Conservation (phyloP, 2,888 invertebrate genomes). For the Conchocele bisecta region DNA sequence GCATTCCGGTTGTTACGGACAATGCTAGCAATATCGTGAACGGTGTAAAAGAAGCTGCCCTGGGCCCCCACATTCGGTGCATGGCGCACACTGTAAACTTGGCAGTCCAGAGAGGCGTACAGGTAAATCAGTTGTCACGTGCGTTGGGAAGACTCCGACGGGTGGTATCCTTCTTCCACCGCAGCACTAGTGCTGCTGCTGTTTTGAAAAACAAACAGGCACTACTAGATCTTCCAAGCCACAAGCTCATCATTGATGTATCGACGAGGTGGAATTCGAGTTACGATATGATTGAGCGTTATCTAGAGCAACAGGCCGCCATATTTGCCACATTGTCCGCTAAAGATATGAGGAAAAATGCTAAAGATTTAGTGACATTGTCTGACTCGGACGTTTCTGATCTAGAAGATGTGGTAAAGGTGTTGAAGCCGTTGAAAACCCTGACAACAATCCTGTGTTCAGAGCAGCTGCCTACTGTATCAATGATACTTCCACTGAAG, state of each 20-base stretch:
- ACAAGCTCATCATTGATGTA: slow-evolving; percentile 45
- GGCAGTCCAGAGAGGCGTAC: slow-evolving; percentile 19
- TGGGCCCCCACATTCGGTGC: slow-evolving; percentile 36
- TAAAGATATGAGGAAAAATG: slow-evolving; percentile 20
- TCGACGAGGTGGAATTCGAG: slow-evolving; percentile 44
- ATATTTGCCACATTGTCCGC: slow-evolving; percentile 22
- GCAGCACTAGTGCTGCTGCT: slow-evolving; percentile 21
- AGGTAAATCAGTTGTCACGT: slow-evolving; percentile 12
- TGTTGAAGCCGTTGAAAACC: slow-evolving; percentile 42
- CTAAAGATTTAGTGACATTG: slow-evolving; percentile 43
- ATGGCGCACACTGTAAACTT: slow-evolving; percentile 41
- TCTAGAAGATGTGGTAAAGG: slow-evolving; percentile 17
- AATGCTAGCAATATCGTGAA: slow-evolving; percentile 44
- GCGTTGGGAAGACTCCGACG: slow-evolving; percentile 26
- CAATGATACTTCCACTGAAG: slow-evolving; percentile 47
- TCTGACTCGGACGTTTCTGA: slow-evolving; percentile 30
- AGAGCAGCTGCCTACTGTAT: slow-evolving; percentile 30
- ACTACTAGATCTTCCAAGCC: slow-evolving; percentile 22
- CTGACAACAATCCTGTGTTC: slow-evolving; percentile 41
- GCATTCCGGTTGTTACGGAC: slow-evolving; percentile 27
- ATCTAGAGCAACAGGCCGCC: slow-evolving; percentile 49
- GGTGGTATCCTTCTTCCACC: slow-evolving; percentile 33
- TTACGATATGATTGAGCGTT: slow-evolving; percentile 44
- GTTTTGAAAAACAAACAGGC: slow-evolving; percentile 15
- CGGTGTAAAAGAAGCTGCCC: slow-evolving; percentile 15